Conservation (phyloP, 1,140 invertebrate species). For the Vanessa atalanta region DNA sequence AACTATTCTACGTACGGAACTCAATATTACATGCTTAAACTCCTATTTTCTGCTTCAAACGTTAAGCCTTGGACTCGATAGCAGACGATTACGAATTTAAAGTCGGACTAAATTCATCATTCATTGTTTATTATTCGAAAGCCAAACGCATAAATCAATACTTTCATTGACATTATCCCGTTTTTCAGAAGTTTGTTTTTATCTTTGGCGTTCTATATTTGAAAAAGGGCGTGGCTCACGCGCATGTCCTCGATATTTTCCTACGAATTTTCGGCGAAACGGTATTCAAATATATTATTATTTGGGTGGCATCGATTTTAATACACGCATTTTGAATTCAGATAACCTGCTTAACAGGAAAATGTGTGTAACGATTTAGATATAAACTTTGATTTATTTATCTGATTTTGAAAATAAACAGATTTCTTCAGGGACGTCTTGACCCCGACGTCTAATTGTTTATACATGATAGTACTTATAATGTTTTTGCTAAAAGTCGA, state of each 20-base stretch:
- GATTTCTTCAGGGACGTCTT: background rate
- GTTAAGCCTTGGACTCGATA: slow-evolving; percentile 3
- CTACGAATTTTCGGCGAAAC: slow-evolving; percentile 1
- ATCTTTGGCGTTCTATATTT: slow-evolving; percentile 13
- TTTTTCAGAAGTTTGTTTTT: slow-evolving; percentile 6
- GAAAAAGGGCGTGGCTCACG: slow-evolving; percentile 19
- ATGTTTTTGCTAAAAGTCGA: background rate
- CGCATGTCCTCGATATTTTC: slow-evolving; percentile 1
- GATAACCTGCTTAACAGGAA: background rate
- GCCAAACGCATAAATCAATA: slow-evolving; percentile 3
- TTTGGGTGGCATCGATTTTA: background rate
- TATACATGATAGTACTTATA: slow-evolving; percentile 3
- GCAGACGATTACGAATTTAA: background rate
- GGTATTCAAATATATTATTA: background rate
- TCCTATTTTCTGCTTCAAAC: background rate
- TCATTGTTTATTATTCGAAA: background rate
- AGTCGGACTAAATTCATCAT: background rate
- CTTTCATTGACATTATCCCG: slow-evolving; percentile 3
- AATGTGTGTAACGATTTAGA: background rate
- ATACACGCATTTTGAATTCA: background rate
- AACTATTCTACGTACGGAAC: background rate
- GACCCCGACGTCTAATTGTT: background rate
- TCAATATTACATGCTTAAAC: background rate
- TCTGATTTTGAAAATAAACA: background rate
- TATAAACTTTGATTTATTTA: background rate